Conservation (phyloP, 2,888 invertebrate species). For the Pelosia muscerda region DNA sequence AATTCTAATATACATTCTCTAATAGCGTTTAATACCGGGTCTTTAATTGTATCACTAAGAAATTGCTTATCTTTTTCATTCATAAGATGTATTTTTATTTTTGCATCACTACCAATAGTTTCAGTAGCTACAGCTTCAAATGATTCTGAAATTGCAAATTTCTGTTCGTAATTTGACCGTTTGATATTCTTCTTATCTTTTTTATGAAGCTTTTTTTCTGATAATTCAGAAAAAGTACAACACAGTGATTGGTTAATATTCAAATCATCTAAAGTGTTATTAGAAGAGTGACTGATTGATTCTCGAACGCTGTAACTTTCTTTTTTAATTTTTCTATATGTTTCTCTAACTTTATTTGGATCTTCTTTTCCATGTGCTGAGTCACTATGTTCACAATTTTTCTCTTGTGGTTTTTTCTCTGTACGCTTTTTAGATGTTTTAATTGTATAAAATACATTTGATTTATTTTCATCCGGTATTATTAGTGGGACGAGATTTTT, state of each 20-base stretch:
- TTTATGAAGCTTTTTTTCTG: conserved; percentile 65
- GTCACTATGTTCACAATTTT: conserved; percentile 39
- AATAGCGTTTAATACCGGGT: conserved; percentile 71
- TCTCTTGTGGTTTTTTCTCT: conserved; percentile 46
- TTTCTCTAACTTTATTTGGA: conserved; percentile 59
- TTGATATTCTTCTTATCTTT: conserved; percentile 53
- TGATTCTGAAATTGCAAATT: conserved; percentile 68
- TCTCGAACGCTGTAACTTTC: conserved; percentile 62
- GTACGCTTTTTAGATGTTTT: conserved; percentile 65
- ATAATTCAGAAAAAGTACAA: conserved; percentile 72
- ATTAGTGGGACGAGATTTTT: conserved; percentile 72
- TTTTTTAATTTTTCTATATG: conserved; percentile 57
- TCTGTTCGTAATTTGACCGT: conserved; percentile 45
- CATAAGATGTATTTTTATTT: conserved; percentile 80
- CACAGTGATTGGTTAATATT: conserved; percentile 72
- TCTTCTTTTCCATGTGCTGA: conserved; percentile 55
- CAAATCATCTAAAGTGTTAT: conserved; percentile 73
- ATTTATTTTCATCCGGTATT: conserved; percentile 66
- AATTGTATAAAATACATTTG: conserved; percentile 70
- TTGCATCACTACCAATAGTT: conserved; percentile 59
- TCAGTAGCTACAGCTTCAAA: conserved; percentile 76
- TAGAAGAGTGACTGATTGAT: conserved; percentile 66
- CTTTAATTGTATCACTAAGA: conserved; percentile 70
- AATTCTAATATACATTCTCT: conserved; percentile 68
- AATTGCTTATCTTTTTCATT: conserved; percentile 71